These are phyloP conservation scores for Channallabes apus DNA, from an alignment of 2,797 vertebrate genomes.

Conservation along the genomic window DNA sequence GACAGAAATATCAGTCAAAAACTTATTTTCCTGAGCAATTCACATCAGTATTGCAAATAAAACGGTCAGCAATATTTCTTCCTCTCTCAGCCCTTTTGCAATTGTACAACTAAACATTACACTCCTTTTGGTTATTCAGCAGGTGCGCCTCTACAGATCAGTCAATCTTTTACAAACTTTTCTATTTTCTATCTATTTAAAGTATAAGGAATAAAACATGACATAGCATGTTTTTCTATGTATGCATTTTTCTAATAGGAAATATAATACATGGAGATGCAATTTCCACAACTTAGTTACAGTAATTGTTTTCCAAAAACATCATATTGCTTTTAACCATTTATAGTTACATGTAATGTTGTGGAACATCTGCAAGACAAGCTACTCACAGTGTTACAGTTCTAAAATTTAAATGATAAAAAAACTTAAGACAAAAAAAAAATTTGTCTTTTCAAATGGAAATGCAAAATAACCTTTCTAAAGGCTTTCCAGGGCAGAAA, in stretches of 20 bases:
- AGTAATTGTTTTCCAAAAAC: background rate
- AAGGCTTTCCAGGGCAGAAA: background rate
- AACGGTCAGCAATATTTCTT: background rate
- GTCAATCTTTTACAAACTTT: background rate
- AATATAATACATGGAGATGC: background rate
- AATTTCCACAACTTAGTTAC: background rate
- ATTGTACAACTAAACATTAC: conserved; percentile 1
- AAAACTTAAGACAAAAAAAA: background rate
- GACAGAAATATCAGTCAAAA: conserved; percentile 72
- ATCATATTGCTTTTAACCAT: background rate
- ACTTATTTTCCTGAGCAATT: conserved; percentile 24
- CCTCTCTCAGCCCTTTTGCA: background rate
- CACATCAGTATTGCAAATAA: background rate
- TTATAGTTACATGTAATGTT: background rate
- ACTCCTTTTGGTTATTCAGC: background rate
- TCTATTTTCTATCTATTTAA: background rate
- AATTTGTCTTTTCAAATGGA: background rate
- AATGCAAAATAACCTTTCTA: background rate
- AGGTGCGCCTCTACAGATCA: background rate
- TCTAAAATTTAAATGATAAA: no score
- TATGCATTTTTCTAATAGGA: no score
- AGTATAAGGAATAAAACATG: background rate
- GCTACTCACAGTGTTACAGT: background rate
- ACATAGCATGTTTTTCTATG: background rate
- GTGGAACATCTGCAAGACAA: background rate